These are phyloP conservation scores for Automeris io DNA, from an alignment of 2,888 invertebrate genomes.

Conservation along the genomic window DNA sequence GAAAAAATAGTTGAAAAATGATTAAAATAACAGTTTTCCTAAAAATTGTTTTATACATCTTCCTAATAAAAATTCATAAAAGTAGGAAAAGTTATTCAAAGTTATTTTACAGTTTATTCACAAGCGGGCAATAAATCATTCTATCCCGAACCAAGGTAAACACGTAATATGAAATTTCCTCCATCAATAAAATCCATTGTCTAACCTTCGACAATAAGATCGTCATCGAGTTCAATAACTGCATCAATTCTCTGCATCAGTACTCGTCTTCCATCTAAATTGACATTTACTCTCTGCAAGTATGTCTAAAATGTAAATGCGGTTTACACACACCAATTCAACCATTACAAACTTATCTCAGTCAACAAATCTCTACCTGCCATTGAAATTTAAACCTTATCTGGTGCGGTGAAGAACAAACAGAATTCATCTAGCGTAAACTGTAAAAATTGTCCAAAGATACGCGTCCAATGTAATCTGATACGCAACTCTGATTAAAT, in stretches of 20 bases:
- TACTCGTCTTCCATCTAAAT: slow-evolving; percentile 67
- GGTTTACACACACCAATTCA: slow-evolving; percentile 65
- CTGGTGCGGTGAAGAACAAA: slow-evolving; percentile 25
- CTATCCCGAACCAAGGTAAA: not conserved
- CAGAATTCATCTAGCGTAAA: slow-evolving; percentile 22
- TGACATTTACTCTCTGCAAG: slow-evolving; percentile 71
- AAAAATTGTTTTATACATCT: no score
- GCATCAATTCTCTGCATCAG: slow-evolving; percentile 64
- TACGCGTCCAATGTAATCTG: slow-evolving; percentile 52
- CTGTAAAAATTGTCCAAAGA: slow-evolving; percentile 29
- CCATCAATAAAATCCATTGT: slow-evolving; percentile 42
- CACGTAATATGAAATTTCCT: slow-evolving; percentile 17
- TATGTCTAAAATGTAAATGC: slow-evolving; percentile 72
- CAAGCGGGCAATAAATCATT: slow-evolving; percentile 4
- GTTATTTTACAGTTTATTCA: not conserved
- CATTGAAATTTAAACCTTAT: slow-evolving; percentile 33
- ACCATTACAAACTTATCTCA: slow-evolving; percentile 26
- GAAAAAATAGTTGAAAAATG: no score
- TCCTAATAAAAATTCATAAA: no score
- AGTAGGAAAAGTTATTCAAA: no score
- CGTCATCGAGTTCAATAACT: slow-evolving; percentile 66
- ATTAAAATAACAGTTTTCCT: no score
- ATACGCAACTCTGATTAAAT: slow-evolving; percentile 61
- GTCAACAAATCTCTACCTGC: slow-evolving; percentile 14
- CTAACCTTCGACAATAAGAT: slow-evolving; percentile 52